phyloP scores from a whole-genome alignment of 2,113 vertebrate genomes.

The Phoenicopterus ruber region DNA sequence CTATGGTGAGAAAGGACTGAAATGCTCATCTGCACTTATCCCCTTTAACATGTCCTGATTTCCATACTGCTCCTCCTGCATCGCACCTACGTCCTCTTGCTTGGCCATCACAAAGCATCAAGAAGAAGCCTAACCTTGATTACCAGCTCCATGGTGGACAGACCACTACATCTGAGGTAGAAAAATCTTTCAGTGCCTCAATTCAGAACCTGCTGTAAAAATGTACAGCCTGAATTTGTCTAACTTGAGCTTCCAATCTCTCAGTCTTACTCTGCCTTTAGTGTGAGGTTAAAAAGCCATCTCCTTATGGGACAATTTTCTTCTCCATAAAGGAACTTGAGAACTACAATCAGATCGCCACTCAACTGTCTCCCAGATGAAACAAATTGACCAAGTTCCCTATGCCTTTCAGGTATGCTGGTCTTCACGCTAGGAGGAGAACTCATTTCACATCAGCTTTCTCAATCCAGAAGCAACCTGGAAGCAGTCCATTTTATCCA shows the following conservation, averaged over 20 bases:
- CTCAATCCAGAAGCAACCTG: background rate
- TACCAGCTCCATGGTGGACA: background rate
- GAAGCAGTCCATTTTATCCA: background rate
- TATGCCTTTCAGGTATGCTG: background rate
- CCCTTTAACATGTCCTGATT: background rate
- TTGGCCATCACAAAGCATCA: background rate
- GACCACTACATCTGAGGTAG: background rate
- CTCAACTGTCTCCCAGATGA: background rate
- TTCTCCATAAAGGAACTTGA: background rate
- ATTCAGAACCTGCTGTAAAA: background rate
- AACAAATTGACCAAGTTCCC: background rate
- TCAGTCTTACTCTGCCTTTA: background rate
- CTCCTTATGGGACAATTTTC: background rate
- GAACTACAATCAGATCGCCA: background rate
- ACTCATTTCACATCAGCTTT: background rate
- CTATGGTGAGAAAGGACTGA: background rate
- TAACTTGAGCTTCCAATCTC: background rate
- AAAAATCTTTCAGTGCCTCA: background rate
- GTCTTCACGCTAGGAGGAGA: background rate
- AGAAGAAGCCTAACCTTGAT: background rate
- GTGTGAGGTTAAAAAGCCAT: background rate
- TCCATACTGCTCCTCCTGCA: background rate
- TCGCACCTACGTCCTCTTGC: background rate
- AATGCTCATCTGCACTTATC: background rate
- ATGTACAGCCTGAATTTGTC: background rate